Evolutionary conservation across 1,140 invertebrate genomes (phyloP), one percentile per base, ranked within the genome.

Genomic region (Euwallacea fornicatus): DNA sequence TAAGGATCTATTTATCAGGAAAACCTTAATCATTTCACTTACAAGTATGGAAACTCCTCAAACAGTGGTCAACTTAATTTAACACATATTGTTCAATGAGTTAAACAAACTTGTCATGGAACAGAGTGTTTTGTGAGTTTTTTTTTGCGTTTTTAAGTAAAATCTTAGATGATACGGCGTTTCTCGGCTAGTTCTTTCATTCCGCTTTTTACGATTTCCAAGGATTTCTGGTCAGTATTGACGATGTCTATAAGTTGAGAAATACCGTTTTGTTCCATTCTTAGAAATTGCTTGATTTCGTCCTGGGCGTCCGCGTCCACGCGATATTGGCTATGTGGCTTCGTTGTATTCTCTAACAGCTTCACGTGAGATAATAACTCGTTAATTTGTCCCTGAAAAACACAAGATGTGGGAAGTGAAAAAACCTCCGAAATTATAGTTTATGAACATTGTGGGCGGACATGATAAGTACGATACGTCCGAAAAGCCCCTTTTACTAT

Each of bases 251-350:
- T 88, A 2, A 96, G 82, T 74, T 94, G 90, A 50, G 89, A 85
- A 84, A 96, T 92, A 0, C 93, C 93, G 69, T 89, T 87, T 78
- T 96, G 94, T 78, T 96, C 91, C 84, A 94, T 88, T 16, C 85
- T 85, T 54, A 95, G 79, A 79, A 94, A 93, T 83, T 93, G 86
- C 63, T 87, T 88, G 79, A 89, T 85, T 77, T 89, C 88, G 73
- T 88, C 86, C 81, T 88, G 86, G 9, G 77, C 77, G 61, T 85
- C 82, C 0, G 85, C 83, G 78, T 90, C 88, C 82, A 91, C 88
- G 56, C 85, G 83, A 75, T 90, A 91, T 59, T 82, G 80, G 81
- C 72, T 81, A 74, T 64, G 84, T 63, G 73, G 74, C 66, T 68
- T 73, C 43, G 61, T 43, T 42, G 66, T 69, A 50, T 59, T 76